Evolutionary conservation across 53 echinoderm and acorn worm genomes (phyloP).

Genomic region (Holothuria scabra): DNA sequence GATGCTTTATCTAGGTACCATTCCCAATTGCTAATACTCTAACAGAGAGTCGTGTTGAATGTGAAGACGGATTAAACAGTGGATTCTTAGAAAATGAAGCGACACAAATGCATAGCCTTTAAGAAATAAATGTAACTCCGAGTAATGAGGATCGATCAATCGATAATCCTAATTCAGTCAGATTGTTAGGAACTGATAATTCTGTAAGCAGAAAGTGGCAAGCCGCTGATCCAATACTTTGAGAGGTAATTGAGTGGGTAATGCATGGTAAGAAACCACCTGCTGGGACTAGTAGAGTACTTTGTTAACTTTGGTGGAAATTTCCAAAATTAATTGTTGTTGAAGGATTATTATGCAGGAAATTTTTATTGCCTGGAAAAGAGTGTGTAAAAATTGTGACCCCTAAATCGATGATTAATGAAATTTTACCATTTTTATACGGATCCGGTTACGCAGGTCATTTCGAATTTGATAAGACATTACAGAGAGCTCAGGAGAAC

Average conservation of each 20-base stretch:
- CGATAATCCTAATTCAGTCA: no score
- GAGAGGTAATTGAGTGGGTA: background rate
- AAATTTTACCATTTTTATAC: no score
- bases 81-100: no score
- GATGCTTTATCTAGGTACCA: conserved; percentile 69
- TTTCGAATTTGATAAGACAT: conserved; percentile 9
- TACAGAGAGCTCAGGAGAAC: conserved; percentile 24
- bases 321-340: background rate
- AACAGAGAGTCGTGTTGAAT: no score
- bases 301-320: conserved; percentile 34
- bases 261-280: background rate
- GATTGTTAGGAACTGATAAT: background rate
- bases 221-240: background rate
- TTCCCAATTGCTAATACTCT: background rate
- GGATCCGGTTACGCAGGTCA: no score
- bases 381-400: conserved; percentile 3
- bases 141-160: no score
- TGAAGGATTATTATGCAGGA: conserved; percentile 4
- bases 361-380: conserved; percentile 1
- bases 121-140: no score
- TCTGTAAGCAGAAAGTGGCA: background rate
- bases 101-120: no score
- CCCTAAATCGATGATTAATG: background rate
- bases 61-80: no score
- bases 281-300: background rate